Percentiles rank a stretch among this genome's conserved stretches.
Evolutionary conservation across 2,113 vertebrate genomes (phyloP).

Genomic region (Gasterosteus aculeatus): DNA sequence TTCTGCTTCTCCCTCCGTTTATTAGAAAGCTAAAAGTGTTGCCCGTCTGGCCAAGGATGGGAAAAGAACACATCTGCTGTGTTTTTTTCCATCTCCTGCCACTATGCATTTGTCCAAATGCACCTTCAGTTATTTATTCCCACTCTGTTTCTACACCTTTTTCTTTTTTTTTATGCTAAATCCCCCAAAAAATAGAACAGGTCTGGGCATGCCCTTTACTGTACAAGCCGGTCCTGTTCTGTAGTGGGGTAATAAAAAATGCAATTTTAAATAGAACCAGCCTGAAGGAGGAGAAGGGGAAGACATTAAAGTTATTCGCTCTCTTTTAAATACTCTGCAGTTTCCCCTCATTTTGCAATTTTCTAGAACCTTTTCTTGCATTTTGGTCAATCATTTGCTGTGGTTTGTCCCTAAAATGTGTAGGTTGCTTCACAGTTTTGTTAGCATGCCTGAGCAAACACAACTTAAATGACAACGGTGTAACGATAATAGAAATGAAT

Average conservation of each 20-base stretch:
- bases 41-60: conserved; percentile 58
- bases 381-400: conserved; percentile 43
- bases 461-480: conserved; percentile 1
- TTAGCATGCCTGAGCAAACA: conserved; percentile 7
- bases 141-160: conserved; percentile 38
- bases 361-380: conserved; percentile 28
- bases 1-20: conserved; percentile 58
- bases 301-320: conserved; percentile 31
- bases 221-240: conserved; percentile 62
- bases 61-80: conserved; percentile 68
- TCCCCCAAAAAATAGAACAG: conserved; percentile 45
- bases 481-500: conserved; percentile 15
- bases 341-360: conserved; percentile 22
- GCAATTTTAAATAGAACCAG: conserved; percentile 62
- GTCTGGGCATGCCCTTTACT: conserved; percentile 65
- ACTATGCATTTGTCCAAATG: conserved; percentile 67
- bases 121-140: conserved; percentile 66
- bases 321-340: conserved; percentile 19
- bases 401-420: conserved; percentile 13
- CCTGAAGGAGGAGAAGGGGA: conserved; percentile 37
- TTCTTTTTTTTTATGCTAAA: conserved; percentile 48
- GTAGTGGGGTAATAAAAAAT: conserved; percentile 46
- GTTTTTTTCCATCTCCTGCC: conserved; percentile 75
- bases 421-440: background rate
- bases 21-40: conserved; percentile 73